Evolutionary conservation across 1,140 invertebrate genomes (phyloP).

Genomic region (Orchestia grillus): DNA sequence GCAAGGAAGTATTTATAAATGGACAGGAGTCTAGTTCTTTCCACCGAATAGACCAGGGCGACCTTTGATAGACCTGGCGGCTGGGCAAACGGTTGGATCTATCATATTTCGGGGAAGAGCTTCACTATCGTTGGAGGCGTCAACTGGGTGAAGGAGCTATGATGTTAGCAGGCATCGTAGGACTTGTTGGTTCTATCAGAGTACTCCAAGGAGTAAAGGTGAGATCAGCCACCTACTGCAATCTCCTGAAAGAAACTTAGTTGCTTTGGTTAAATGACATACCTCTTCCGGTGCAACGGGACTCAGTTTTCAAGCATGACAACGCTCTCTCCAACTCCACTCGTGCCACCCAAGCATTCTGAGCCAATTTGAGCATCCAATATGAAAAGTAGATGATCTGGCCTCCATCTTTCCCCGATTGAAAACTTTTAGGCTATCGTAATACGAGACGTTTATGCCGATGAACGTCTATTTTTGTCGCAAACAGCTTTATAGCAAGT

Average conservation of each 20-base stretch:
- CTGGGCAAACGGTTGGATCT: neutral
- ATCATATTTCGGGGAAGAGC: neutral
- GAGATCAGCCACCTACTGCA: neutral
- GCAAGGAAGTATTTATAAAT: neutral
- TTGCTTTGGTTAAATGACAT: neutral
- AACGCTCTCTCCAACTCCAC: neutral
- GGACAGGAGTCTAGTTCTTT: neutral
- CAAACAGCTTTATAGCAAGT: neutral
- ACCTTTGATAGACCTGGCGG: neutral
- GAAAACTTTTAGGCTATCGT: neutral
- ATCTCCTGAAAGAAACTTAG: neutral
- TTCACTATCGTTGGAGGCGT: neutral
- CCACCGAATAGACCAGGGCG: neutral
- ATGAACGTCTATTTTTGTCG: neutral
- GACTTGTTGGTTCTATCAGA: neutral
- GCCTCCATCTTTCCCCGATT: neutral
- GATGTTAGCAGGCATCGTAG: neutral
- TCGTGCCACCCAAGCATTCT: neutral
- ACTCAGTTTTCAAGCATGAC: no score
- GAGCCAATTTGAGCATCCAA: neutral
- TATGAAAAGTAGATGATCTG: neutral
- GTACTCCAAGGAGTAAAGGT: neutral
- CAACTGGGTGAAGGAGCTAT: neutral
- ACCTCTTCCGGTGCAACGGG: neutral
- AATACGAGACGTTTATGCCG: neutral